phyloP scores from a whole-genome alignment of 35 echinoderm and acorn worm species.

The Strongylocentrotus purpuratus region DNA sequence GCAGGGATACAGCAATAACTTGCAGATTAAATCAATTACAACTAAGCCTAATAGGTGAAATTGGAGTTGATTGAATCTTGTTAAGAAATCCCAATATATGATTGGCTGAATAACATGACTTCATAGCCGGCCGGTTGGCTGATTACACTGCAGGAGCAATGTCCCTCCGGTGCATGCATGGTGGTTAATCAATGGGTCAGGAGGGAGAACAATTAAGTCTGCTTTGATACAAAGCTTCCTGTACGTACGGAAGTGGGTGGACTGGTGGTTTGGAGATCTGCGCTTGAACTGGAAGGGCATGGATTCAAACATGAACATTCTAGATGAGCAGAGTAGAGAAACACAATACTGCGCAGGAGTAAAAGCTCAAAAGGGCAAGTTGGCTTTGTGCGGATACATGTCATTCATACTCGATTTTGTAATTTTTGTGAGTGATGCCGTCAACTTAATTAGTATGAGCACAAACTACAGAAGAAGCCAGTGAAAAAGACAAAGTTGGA shows the following conservation, averaged over 20 bases:
- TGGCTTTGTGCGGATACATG: too few relatives aligned
- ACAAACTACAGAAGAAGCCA: too few relatives aligned
- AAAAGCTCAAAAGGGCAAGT: too few relatives aligned
- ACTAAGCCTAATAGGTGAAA: conserved; percentile 4
- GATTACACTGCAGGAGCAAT: neutral
- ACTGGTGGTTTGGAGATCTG: neutral
- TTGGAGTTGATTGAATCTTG: conserved; percentile 18
- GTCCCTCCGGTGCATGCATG: neutral
- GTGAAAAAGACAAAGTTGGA: too few relatives aligned
- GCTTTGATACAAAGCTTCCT: neutral
- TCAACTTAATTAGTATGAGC: too few relatives aligned
- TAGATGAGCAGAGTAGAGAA: neutral
- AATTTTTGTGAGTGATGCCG: too few relatives aligned
- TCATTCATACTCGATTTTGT: too few relatives aligned
- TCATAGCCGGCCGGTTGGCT: neutral
- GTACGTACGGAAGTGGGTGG: neutral
- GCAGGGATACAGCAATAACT: conserved; percentile 22
- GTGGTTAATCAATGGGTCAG: neutral
- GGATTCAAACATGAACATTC: neutral
- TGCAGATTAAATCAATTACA: conserved; percentile 31
- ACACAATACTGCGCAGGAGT: neutral
- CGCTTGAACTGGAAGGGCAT: neutral
- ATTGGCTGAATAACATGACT: neutral
- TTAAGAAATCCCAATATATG: conserved; percentile 31
- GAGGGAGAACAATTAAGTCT: too few relatives aligned